phyloP scores from a whole-genome alignment of 2,113 vertebrate genomes.

The Anoura caudifer region DNA sequence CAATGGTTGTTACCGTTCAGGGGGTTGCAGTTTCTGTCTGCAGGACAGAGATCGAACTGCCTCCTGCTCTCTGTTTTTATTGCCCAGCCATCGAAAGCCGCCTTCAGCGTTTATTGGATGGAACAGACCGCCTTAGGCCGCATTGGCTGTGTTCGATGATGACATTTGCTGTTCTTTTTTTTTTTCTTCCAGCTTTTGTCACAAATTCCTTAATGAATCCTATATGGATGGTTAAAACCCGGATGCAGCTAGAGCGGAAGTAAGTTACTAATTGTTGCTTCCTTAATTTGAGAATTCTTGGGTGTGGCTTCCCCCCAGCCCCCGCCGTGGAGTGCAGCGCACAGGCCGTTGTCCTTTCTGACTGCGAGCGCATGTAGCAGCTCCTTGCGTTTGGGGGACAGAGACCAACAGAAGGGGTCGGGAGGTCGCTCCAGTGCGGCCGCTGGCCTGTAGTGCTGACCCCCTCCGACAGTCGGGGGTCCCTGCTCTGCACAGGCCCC shows the following conservation, averaged over 20 bases:
- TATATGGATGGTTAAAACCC: constrained; percentile 98
- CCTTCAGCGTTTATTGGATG: background rate
- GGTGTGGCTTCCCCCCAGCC: background rate
- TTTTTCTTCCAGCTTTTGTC: constrained; percentile 87
- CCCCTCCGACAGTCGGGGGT: background rate
- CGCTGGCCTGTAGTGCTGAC: background rate
- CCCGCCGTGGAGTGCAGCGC: background rate
- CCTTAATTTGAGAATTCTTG: background rate
- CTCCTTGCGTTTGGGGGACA: background rate
- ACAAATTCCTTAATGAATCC: constrained; percentile 99
- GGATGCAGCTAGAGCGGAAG: constrained; percentile 97
- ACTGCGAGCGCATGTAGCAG: background rate
- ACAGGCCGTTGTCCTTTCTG: background rate
- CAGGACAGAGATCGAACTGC: background rate
- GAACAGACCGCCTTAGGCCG: background rate
- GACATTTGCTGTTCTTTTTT: background rate
- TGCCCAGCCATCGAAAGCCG: background rate
- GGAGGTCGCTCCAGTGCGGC: too few species aligned
- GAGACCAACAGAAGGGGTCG: background rate
- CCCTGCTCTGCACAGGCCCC: background rate
- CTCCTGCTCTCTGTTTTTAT: background rate
- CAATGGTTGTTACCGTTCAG: background rate
- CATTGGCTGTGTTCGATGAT: background rate
- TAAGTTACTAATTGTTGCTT: constrained; percentile 72
- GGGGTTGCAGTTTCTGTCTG: background rate